These are phyloP conservation scores for Intellagama lesueurii DNA, from an alignment of 2,797 vertebrate genomes.

Conservation along the genomic window DNA sequence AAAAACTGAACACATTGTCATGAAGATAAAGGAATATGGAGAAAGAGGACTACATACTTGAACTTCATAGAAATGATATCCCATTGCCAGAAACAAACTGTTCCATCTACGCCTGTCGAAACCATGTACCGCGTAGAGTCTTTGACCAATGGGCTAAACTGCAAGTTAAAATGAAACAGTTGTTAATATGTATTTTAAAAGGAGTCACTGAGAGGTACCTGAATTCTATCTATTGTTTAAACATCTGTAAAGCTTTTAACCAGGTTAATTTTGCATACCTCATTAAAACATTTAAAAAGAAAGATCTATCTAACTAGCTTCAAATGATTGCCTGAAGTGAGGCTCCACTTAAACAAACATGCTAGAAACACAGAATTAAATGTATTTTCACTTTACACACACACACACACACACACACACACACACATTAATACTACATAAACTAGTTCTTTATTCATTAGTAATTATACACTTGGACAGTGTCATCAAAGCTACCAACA, in stretches of 20 bases:
- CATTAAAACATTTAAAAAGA: not conserved
- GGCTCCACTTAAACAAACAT: not conserved
- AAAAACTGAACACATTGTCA: not conserved
- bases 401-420: not conserved
- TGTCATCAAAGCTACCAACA: too few relatives aligned
- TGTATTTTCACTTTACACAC: not conserved
- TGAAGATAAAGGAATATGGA: not conserved
- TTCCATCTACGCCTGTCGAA: conserved; percentile 97
- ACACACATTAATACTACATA: not conserved
- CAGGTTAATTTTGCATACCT: not conserved
- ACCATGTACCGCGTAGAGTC: conserved; percentile 94
- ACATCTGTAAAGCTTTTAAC: not conserved
- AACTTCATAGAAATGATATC: conserved; percentile 91
- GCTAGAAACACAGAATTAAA: not conserved
- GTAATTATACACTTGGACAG: too few relatives aligned
- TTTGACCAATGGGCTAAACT: conserved; percentile 98
- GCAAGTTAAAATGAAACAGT: conserved; percentile 51
- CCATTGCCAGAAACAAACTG: conserved; percentile 99
- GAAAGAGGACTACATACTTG: conserved; percentile 80
- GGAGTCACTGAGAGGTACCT: conserved; percentile 17
- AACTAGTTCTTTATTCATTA: not conserved
- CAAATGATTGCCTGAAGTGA: not conserved
- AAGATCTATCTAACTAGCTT: not conserved
- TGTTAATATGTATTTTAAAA: conserved; percentile 22
- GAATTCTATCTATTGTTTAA: not conserved